Base-by-base conservation (phyloP, 2,888 invertebrate species). In the Leptinotarsa rubiginosa region DNA sequence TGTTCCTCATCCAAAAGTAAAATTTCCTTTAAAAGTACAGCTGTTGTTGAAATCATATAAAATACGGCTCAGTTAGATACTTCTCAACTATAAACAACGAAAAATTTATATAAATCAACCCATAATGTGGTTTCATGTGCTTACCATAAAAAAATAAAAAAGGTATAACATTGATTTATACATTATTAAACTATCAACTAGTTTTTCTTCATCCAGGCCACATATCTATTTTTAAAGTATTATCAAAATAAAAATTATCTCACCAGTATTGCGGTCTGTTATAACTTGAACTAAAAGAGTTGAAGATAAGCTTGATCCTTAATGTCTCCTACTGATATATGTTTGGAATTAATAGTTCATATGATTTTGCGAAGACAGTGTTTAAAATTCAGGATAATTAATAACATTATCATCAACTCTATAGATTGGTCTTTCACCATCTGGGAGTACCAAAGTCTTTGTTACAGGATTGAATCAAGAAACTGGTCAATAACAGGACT, bases 101-200 rank as follows among this genome's bases (percentile, higher is more conserved):
- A 13, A 56, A 56, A 56, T 13, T 22, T 2, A 13, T 25, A 56
- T 56, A 15, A 56, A 56, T 56, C 56, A 56, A 22, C 1, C 56
- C 4, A 56, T 22, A 13, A 56, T 10, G 18, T 52, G 18, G n/a
- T 52, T 52, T 52, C 12, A 52, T 52, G 22, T 22, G 22, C 56
- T 22, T 56, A 22, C 56, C 56, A 56, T 31, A 62, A 56, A 56
- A 56, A 56, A 47, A n/a, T n/a, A n/a, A n/a, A n/a, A n/a, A n/a
- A n/a, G n/a, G n/a, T n/a, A 69, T 69, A 47, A 54, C 41, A 41
- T 18, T 69, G 69, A 69, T 69, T 59, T 56, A 69, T 47, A 56
- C 20, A 56, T 20, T 18, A 16, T 56, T 56, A 47, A 69, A 69
- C 56, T 56, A 56, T 56, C 54, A 69, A 47, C 47, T 59, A 69